These are phyloP conservation scores for Xanthia icteritia DNA, from an alignment of 2,888 invertebrate species.

Conservation along the genomic window DNA sequence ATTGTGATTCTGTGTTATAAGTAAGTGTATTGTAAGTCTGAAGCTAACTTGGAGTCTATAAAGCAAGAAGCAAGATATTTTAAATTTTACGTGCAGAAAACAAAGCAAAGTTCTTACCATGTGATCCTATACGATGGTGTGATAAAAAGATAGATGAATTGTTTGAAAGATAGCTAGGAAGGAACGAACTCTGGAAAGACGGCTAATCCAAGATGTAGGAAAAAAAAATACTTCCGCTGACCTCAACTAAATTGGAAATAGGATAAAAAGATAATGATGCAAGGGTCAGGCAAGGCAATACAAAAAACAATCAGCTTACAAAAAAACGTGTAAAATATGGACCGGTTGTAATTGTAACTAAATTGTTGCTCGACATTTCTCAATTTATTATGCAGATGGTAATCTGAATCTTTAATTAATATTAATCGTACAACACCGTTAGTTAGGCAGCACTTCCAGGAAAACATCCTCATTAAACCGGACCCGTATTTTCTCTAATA, in stretches of 20 bases:
- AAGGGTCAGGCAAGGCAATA: background rate
- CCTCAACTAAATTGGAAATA: background rate
- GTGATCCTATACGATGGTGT: background rate
- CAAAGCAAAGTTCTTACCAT: too few species aligned
- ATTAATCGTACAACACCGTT: slow-evolving; percentile 52
- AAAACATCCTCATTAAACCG: slow-evolving; percentile 42
- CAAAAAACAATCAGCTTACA: background rate
- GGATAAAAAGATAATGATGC: background rate
- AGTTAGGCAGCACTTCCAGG: slow-evolving; percentile 34
- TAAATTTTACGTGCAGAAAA: background rate
- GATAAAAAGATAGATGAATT: background rate
- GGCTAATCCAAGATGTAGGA: background rate
- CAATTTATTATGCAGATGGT: slow-evolving; percentile 52
- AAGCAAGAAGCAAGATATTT: background rate
- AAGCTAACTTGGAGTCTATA: background rate
- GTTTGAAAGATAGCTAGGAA: background rate
- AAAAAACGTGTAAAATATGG: background rate
- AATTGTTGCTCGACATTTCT: slow-evolving; percentile 9
- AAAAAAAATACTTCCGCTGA: background rate
- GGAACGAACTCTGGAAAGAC: background rate
- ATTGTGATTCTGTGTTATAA: too few species aligned
- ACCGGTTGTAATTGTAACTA: slow-evolving; percentile 21
- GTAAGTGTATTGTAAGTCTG: too few species aligned
- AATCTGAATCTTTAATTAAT: slow-evolving; percentile 54
- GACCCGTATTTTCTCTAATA: slow-evolving; percentile 32